Base-by-base conservation (phyloP, 2,888 invertebrate genomes). In the Crematogaster levior region DNA sequence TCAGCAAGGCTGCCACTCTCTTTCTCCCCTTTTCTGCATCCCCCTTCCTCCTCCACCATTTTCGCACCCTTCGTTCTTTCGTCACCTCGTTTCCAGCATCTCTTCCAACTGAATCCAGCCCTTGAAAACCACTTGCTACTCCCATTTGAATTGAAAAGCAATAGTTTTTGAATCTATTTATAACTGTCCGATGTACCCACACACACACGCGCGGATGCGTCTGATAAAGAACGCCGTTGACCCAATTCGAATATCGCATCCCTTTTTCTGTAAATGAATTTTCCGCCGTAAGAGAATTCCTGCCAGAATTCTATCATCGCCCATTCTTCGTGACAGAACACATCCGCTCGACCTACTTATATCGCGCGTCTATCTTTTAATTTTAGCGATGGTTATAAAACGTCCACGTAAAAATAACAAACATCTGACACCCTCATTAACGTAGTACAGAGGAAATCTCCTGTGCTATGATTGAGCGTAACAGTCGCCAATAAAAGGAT, bases 161-260 rank as follows among this genome's bases (percentile, higher is more conserved):
- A 92, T 92, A 92, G 92, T 92, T 92, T 92, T 92, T 91, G 81
- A 89, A 91, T 92, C 92, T 92, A 92, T 92, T 92, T 92, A 92
- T 92, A 92, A 91, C 90, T 90, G 90, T 91, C 90, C 88, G 58
- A 85, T 81, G 74, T n/a, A n/a, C n/a, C n/a, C 70, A 53, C 79
- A 77, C 81, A 48, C 34, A 5, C 34, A 5, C 34, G 34, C n/a
- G 7, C n/a, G 24, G 53, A 77, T 37, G 46, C 80, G 80, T 66
- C 66, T 70, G 27, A 46, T 66, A 34, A 40, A 79, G 46, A 58
- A 72, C 66, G 40, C 51, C 53, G 79, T 72, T 79, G 70, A 74
- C 86, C 84, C 80, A 82, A 88, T 88, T 89, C 84, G 74, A 75
- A 21, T 18, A 70, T 70, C 77, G 79, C 56, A 12, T 40, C 43